Evolutionary conservation across 2,113 vertebrate species (phyloP).

Genomic region (Strix aluco): DNA sequence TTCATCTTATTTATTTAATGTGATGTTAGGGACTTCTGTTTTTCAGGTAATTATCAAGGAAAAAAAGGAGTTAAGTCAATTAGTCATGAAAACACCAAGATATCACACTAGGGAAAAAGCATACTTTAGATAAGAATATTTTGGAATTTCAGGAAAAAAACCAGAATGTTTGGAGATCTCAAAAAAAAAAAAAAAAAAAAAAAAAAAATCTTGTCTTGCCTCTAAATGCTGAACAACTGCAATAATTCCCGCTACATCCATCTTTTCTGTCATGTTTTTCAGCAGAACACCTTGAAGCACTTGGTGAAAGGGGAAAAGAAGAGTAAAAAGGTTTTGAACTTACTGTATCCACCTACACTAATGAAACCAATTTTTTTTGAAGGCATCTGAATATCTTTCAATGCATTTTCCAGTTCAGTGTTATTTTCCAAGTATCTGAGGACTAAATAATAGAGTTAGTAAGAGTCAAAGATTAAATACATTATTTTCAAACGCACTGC

Average conservation of each 20-base stretch:
- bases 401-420: conserved; percentile 74
- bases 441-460: conserved; percentile 69
- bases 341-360: conserved; percentile 80
- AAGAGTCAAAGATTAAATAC: not conserved
- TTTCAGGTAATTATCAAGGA: not conserved
- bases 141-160: not conserved
- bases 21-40: not conserved
- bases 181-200: not conserved
- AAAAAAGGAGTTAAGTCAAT: not conserved
- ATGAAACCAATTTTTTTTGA: conserved; percentile 77
- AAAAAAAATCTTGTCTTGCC: not conserved
- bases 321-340: conserved; percentile 55
- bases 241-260: not conserved
- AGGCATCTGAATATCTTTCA: conserved; percentile 88
- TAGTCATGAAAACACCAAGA: not conserved
- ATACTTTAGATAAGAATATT: not conserved
- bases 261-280: not conserved
- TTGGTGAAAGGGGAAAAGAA: not conserved
- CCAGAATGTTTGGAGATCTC: not conserved
- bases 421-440: conserved; percentile 86
- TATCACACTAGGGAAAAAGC: not conserved
- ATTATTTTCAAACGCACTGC: not conserved
- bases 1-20: not conserved
- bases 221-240: not conserved
- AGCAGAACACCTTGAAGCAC: not conserved